These are phyloP conservation scores for Cataglyphis altisquamis DNA, from an alignment of 2,888 invertebrate species.

Conservation along the genomic window DNA sequence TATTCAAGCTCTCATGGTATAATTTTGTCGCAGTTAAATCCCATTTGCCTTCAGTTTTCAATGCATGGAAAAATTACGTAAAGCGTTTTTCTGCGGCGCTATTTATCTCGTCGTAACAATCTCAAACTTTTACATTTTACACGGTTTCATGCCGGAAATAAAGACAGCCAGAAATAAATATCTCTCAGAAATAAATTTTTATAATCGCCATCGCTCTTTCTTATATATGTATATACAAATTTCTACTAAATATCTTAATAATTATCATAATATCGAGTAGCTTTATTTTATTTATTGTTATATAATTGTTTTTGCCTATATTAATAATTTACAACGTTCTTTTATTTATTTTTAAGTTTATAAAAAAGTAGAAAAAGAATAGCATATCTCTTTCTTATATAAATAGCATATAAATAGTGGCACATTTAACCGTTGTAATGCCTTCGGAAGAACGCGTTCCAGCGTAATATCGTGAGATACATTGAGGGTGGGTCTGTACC, in stretches of 20 bases:
- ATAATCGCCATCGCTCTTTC: background rate
- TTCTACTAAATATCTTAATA: background rate
- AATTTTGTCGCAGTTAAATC: slow-evolving; percentile 16
- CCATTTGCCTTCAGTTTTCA: background rate
- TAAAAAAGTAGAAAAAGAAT: background rate
- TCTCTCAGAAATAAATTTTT: background rate
- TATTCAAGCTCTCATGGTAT: background rate
- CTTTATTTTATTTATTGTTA: background rate
- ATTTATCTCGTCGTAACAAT: background rate
- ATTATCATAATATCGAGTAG: background rate
- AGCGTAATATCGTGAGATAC: slow-evolving; percentile 20
- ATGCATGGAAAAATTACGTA: slow-evolving; percentile 12
- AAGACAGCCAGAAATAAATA: background rate
- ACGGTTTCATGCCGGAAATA: background rate
- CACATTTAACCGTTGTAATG: slow-evolving; percentile 26
- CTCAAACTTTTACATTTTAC: background rate
- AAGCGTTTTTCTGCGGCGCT: background rate
- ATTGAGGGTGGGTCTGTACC: slow-evolving; percentile 21
- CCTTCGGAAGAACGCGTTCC: background rate
- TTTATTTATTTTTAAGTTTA: background rate
- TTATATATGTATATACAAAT: background rate
- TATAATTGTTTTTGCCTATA: background rate
- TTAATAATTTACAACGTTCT: background rate
- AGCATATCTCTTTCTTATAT: background rate
- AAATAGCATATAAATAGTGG: slow-evolving; percentile 4